Evolutionary conservation across 2,797 vertebrate genomes (phyloP), one percentile per base, ranked within the genome.

Genomic region (Parotocinclus haroldoi): DNA sequence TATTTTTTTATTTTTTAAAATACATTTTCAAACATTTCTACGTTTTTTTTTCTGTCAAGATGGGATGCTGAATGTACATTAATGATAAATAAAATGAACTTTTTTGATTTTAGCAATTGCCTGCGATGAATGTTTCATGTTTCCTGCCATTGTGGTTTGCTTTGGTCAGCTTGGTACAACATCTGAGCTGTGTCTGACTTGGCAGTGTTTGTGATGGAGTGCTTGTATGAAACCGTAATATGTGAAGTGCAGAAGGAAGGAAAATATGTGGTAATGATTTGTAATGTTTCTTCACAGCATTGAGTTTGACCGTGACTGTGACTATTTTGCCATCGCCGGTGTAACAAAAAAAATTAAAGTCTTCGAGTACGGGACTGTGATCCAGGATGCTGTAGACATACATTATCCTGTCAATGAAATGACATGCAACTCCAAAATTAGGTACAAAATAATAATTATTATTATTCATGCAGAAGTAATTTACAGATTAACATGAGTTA

Each of bases 391-490:
- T 0, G 97, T 99, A 82, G 97, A 99, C 89, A 99, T 99, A 86
- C 97, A 99, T 84, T 99, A 99, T 82, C 96, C 97, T 9, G 94
- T 99, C 78, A 99, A 98, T 58, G 97, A 99, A 89, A 99, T 99
- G 97, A 99, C 96, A 57, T 99, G 97, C 86, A 99, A 99, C 91
- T 99, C 97, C 73, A 99, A 99, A 95, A 99, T 99, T 92, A 99
- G 97, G 96, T 98, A 83, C 40, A 49, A 55, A 57, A 14, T 14
- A 14, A 14, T 50, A 16, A 14, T 16, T 50, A 12, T 46, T 46
- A 13, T 49, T 1, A 9, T 5, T 40, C 9, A 9, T 42, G 8
- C 40, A 42, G 8, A 11, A 4, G 40, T 42, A 9, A 11, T 16
- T 3, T 7, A 7, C 48, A 50, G 7, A 14, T 14, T 16, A 16